Conservation (phyloP, 2,888 invertebrate genomes). For the Lycophotia porphyrea region DNA sequence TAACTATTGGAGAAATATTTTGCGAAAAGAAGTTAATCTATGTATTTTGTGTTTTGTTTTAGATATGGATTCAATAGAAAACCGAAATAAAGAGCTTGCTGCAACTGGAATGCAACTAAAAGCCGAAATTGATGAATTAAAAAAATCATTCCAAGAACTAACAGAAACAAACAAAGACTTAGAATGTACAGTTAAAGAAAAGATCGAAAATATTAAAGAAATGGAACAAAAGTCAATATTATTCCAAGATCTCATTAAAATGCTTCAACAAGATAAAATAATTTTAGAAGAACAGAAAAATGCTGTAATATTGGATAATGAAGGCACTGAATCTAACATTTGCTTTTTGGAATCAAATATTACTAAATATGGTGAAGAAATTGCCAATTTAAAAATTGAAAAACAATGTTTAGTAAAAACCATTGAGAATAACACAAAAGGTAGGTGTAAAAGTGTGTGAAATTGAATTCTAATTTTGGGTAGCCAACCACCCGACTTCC, state of each 20-base stretch:
- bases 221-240: conserved; percentile 68
- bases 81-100: conserved; percentile 54
- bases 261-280: conserved; percentile 72
- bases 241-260: conserved; percentile 63
- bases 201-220: conserved; percentile 68
- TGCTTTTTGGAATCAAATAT: conserved; percentile 35
- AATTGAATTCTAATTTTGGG: background rate
- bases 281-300: conserved; percentile 60
- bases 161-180: conserved; percentile 65
- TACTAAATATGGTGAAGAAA: conserved; percentile 45
- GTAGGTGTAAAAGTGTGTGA: conserved; percentile 62
- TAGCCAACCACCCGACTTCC: background rate
- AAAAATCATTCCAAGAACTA: conserved; percentile 61
- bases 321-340: conserved; percentile 24
- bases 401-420: conserved; percentile 62
- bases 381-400: conserved; percentile 60
- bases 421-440: conserved; percentile 73
- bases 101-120: conserved; percentile 41
- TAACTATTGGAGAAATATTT: background rate
- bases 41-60: conserved; percentile 44
- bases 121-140: conserved; percentile 60
- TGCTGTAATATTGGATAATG: conserved; percentile 20
- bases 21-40: background rate
- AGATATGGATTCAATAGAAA: conserved; percentile 70
- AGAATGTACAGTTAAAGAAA: conserved; percentile 69